Evolutionary conservation across 2,797 vertebrate species (phyloP).

Genomic region (Sebastes steindachneri): DNA sequence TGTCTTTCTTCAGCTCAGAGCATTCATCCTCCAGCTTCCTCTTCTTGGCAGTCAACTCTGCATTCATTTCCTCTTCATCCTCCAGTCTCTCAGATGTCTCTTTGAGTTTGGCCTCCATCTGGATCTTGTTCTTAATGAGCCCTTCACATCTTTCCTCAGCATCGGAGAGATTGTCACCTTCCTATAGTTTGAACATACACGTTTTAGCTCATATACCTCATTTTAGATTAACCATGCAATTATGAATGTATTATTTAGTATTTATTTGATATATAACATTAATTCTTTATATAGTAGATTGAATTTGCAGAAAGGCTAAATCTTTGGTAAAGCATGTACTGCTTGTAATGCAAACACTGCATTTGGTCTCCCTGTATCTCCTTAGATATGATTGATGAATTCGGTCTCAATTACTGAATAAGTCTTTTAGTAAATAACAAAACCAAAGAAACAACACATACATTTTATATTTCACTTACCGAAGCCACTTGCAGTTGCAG

Average conservation of each 20-base stretch:
- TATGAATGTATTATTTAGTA: neutral
- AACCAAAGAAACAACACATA: neutral
- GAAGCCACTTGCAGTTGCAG: conserved; percentile 85
- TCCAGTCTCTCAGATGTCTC: conserved; percentile 88
- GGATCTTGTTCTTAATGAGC: conserved; percentile 83
- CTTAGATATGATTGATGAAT: neutral
- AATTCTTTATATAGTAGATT: neutral
- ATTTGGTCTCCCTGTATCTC: neutral
- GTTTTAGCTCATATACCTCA: neutral
- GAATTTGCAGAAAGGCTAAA: neutral
- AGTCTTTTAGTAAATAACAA: too few relatives aligned
- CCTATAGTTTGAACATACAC: conserved; percentile 43
- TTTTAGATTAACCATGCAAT: neutral
- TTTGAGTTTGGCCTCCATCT: conserved; percentile 90
- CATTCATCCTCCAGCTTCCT: conserved; percentile 83
- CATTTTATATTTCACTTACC: neutral
- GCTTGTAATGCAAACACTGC: neutral
- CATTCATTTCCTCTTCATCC: conserved; percentile 91
- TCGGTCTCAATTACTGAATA: neutral
- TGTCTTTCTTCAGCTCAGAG: conserved; percentile 80
- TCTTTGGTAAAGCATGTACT: neutral
- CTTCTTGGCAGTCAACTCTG: conserved; percentile 85
- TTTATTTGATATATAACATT: neutral
- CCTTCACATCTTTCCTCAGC: conserved; percentile 81
- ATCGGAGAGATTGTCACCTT: conserved; percentile 81